Percentiles rank a stretch among this genome's conserved stretches.
These are phyloP conservation scores for Euzophera pinguis DNA, from an alignment of 2,888 invertebrate genomes.

Conservation along the genomic window DNA sequence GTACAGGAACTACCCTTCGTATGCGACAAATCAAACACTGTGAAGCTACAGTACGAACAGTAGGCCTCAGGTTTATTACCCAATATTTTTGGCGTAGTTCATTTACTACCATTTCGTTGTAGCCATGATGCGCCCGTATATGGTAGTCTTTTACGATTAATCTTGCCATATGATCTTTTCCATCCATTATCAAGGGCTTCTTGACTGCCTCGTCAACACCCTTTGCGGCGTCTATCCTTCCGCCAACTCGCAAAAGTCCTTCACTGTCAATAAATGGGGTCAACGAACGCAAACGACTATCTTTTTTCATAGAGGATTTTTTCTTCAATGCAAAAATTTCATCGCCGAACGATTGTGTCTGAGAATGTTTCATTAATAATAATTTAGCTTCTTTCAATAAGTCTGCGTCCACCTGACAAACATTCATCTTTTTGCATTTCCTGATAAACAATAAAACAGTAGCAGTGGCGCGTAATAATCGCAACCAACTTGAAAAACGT, in stretches of 20 bases:
- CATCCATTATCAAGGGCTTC: conserved; percentile 9
- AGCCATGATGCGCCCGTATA: conserved; percentile 15
- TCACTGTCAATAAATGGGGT: not conserved
- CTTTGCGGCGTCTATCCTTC: not conserved
- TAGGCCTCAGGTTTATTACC: conserved; percentile 22
- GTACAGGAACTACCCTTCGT: not conserved
- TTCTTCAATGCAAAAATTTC: not conserved
- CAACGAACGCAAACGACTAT: not conserved
- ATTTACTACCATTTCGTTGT: conserved; percentile 23
- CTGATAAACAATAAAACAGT: conserved; percentile 12
- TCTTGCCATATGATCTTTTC: conserved; percentile 11
- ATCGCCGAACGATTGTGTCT: not conserved
- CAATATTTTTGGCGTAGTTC: conserved; percentile 25
- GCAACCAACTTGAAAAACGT: conserved; percentile 13
- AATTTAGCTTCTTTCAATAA: not conserved
- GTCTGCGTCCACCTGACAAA: not conserved
- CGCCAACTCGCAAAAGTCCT: not conserved
- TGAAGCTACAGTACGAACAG: conserved; percentile 11
- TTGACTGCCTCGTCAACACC: not conserved
- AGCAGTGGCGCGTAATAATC: conserved; percentile 3
- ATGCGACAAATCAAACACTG: conserved; percentile 15
- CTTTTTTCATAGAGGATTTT: not conserved
- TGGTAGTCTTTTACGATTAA: conserved; percentile 19
- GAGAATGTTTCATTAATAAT: not conserved
- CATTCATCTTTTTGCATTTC: conserved; percentile 5